Conservation (phyloP, 2,113 vertebrate genomes). For the Cinclus mexicanus region DNA sequence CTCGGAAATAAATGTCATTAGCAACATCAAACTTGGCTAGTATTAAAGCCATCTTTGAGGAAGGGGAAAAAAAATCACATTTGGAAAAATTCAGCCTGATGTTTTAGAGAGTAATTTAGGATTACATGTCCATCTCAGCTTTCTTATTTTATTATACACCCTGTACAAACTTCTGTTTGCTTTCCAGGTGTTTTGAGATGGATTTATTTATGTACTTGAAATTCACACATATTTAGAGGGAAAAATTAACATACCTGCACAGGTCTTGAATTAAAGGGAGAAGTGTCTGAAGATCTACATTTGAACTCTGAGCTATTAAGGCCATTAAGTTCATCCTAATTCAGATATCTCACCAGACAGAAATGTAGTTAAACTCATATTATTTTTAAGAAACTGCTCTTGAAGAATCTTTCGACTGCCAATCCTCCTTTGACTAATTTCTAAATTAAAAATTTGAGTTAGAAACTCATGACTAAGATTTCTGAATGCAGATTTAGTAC, state of each 20-base stretch:
- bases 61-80: not conserved
- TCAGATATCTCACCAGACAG: not conserved
- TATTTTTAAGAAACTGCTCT: not conserved
- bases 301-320: not conserved
- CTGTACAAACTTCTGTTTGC: not conserved
- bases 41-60: conserved; percentile 53
- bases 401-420: not conserved
- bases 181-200: not conserved
- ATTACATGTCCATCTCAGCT: conserved; percentile 13
- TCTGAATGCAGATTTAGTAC: not conserved
- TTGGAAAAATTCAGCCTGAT: conserved; percentile 13
- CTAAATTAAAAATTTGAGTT: not conserved
- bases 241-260: not conserved
- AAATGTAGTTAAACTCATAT: not conserved
- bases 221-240: not conserved
- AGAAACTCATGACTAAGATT: not conserved
- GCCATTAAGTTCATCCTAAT: not conserved
- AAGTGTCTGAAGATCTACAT: not conserved
- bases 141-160: conserved; percentile 19
- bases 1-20: conserved; percentile 49
- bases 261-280: not conserved
- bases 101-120: conserved; percentile 16
- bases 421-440: not conserved
- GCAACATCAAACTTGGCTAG: conserved; percentile 27
- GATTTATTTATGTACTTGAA: not conserved